phyloP scores from a whole-genome alignment of 2,113 vertebrate species.

The Thomomys bottae region DNA sequence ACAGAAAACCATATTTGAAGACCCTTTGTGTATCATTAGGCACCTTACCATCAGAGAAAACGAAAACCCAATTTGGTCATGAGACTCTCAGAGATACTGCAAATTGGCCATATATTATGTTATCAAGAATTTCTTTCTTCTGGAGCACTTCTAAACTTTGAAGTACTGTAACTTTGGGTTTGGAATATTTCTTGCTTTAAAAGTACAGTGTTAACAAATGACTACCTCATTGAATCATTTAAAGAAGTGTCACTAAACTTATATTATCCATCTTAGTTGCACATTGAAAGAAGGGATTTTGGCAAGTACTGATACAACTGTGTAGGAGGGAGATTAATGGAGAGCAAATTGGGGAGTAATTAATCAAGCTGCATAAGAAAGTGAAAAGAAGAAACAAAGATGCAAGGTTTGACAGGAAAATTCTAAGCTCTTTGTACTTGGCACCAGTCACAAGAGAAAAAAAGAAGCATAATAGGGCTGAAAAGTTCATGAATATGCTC shows the following conservation, averaged over 20 bases:
- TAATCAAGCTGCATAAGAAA: constrained; percentile 83
- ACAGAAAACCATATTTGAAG: not conserved
- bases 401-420: constrained; percentile 78
- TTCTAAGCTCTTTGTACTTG: constrained; percentile 79
- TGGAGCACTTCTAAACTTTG: constrained; percentile 65
- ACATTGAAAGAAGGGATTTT: constrained; percentile 68
- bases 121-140: constrained; percentile 47
- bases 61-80: constrained; percentile 4
- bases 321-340: constrained; percentile 83
- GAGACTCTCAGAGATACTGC: constrained; percentile 6
- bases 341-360: constrained; percentile 84
- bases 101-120: not conserved
- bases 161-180: constrained; percentile 60
- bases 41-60: not conserved
- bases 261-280: constrained; percentile 66
- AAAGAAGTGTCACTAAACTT: constrained; percentile 74
- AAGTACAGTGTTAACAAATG: constrained; percentile 67
- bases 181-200: constrained; percentile 65
- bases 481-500: constrained; percentile 85
- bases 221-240: constrained; percentile 58
- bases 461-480: constrained; percentile 75
- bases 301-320: constrained; percentile 78
- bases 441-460: constrained; percentile 76
- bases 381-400: constrained; percentile 76
- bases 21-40: not conserved